phyloP scores from a whole-genome alignment of 2,113 vertebrate genomes.

The Hippocampus abdominalis region DNA sequence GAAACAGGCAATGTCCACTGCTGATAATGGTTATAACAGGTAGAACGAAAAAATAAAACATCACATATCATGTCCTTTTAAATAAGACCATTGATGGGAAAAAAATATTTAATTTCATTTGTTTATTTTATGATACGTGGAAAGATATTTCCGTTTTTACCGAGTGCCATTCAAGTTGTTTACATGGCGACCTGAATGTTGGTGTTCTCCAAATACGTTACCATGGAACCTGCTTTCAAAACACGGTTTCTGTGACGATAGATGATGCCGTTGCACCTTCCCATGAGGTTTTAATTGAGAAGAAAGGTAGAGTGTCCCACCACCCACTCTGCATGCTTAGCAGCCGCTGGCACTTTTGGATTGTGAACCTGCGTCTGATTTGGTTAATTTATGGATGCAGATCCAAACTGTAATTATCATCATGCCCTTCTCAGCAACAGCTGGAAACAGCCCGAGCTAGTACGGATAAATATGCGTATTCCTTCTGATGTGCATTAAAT shows the following conservation, averaged over 20 bases:
- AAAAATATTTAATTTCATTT: neutral
- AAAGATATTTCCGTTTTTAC: neutral
- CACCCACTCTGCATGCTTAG: conserved; percentile 72
- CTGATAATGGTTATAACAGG: no score
- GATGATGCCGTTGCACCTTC: conserved; percentile 10
- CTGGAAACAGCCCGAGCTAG: conserved; percentile 64
- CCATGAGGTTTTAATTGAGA: conserved; percentile 89
- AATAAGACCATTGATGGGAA: neutral
- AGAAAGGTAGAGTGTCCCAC: conserved; percentile 85
- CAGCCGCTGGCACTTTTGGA: conserved; percentile 52
- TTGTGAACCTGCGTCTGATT: conserved; percentile 55
- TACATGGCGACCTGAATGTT: neutral
- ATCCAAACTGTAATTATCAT: conserved; percentile 72
- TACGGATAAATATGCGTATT: conserved; percentile 55
- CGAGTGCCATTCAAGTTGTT: neutral
- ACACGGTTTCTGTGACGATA: neutral
- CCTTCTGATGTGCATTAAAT: conserved; percentile 31
- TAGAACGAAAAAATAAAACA: no score
- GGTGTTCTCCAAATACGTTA: neutral
- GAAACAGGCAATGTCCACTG: no score
- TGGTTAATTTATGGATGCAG: conserved; percentile 65
- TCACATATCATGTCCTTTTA: no score
- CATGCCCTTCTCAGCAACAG: conserved; percentile 66
- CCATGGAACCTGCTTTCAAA: neutral
- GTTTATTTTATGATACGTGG: neutral